Conservation (phyloP, 2,113 vertebrate genomes). For the Leucoraja erinaceus region DNA sequence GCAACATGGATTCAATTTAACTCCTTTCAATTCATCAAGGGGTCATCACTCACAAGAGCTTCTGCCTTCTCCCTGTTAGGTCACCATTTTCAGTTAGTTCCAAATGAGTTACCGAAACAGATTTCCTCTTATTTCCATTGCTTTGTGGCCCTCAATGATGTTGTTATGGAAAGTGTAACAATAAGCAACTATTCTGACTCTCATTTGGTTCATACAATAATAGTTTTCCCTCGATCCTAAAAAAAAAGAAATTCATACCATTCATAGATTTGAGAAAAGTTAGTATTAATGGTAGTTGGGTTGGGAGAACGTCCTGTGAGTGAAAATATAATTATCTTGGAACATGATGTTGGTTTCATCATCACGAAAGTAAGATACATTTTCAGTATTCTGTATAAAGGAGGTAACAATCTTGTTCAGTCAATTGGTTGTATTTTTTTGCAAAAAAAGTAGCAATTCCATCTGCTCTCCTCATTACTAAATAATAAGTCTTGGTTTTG, state of each 20-base stretch:
- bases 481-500: neutral
- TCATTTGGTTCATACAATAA: neutral
- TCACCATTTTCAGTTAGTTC: neutral
- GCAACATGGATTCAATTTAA: neutral
- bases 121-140: constrained; percentile 13
- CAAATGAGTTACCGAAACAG: neutral
- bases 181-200: neutral
- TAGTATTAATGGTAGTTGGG: neutral
- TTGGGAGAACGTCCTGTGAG: neutral
- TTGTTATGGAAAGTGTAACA: neutral
- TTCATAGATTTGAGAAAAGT: neutral
- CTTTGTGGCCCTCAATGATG: neutral
- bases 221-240: neutral
- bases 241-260: neutral
- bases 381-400: neutral
- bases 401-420: neutral
- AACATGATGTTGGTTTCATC: neutral
- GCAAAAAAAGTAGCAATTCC: neutral
- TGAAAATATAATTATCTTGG: neutral
- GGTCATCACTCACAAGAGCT: neutral
- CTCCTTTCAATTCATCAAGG: constrained; percentile 19
- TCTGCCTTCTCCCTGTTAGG: neutral
- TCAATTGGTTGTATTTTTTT: neutral
- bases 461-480: neutral
- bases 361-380: neutral